Conservation (phyloP, 2,797 vertebrate species). For the Platyrinchus mystaceus region DNA sequence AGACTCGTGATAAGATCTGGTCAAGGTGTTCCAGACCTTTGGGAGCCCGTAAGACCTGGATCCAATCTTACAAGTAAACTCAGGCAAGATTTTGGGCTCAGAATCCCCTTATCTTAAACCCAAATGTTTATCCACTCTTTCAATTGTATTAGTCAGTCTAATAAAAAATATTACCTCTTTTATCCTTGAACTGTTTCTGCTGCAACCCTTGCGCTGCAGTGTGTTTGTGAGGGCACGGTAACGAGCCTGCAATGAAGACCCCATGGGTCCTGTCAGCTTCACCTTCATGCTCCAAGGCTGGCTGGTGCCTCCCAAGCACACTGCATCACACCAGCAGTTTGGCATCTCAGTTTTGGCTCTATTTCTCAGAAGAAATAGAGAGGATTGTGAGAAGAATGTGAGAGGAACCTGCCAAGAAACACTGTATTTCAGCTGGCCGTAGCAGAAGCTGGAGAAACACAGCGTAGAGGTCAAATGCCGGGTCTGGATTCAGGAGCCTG, state of each 20-base stretch:
- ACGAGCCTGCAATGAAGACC: fast-evolving
- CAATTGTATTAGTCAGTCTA: not conserved
- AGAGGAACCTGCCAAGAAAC: not conserved
- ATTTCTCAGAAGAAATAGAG: not conserved
- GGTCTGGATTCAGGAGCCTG: not conserved
- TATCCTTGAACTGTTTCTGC: not conserved
- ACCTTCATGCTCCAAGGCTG: not conserved
- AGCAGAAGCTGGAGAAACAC: not conserved
- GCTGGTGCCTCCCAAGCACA: not conserved
- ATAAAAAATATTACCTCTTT: not conserved
- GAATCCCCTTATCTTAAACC: not conserved
- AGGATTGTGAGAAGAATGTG: not conserved
- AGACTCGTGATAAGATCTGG: not conserved
- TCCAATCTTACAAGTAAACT: not conserved
- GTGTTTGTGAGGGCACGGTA: not conserved
- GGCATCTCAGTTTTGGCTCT: not conserved
- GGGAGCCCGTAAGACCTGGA: not conserved
- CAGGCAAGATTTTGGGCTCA: not conserved
- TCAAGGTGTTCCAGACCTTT: not conserved
- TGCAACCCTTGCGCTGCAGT: not conserved
- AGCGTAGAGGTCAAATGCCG: not conserved
- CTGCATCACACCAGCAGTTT: not conserved
- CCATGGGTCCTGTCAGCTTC: not conserved
- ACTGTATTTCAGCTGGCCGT: not conserved
- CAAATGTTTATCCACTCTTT: not conserved